Conservation (phyloP, 2,113 vertebrate genomes). For the Dromiciops gliroides region DNA sequence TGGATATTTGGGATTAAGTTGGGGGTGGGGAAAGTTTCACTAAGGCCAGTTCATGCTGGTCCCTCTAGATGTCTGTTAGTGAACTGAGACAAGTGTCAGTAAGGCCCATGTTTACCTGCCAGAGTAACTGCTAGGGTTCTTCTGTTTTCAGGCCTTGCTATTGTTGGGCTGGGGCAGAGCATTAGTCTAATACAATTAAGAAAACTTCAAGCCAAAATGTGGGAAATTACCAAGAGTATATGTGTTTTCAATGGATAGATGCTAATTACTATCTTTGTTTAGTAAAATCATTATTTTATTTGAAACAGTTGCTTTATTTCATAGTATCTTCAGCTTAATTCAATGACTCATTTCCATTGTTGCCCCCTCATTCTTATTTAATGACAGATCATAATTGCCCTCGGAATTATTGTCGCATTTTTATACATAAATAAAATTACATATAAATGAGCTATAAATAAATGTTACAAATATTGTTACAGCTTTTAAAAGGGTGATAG, state of each 20-base stretch:
- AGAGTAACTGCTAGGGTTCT: background rate
- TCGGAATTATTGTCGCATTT: no score
- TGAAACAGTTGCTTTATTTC: background rate
- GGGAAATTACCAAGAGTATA: background rate
- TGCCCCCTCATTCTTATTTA: background rate
- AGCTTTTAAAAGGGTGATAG: no score
- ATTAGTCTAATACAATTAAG: slow-evolving; percentile 5
- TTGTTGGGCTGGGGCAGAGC: background rate
- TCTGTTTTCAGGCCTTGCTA: background rate
- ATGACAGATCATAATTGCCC: background rate
- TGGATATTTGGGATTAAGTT: background rate
- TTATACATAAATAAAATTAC: no score
- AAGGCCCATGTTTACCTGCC: background rate
- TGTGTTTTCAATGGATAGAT: slow-evolving; percentile 19
- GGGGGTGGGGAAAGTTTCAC: background rate
- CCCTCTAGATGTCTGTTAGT: background rate
- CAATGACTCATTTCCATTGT: slow-evolving; percentile 20
- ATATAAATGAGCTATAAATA: no score
- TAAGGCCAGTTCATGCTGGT: background rate
- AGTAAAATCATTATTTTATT: slow-evolving; percentile 10
- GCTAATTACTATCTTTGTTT: slow-evolving; percentile 24
- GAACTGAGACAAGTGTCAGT: background rate
- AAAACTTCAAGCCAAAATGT: background rate
- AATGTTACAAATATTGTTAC: no score
- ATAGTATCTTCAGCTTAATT: slow-evolving; percentile 11